Conservation (phyloP, 2,113 vertebrate species). For the Cisticola juncidis region DNA sequence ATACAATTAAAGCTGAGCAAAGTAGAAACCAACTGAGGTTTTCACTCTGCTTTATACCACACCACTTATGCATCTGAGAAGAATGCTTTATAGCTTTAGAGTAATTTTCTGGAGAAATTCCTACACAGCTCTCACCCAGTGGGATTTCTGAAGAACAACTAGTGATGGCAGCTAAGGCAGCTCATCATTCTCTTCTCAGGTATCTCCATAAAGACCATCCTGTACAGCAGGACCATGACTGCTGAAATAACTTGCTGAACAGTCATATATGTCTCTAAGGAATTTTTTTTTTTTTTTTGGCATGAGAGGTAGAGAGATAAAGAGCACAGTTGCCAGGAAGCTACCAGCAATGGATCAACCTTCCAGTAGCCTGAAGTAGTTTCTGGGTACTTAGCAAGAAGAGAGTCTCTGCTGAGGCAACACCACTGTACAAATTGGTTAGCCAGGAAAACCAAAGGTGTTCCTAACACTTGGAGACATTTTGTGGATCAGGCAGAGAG, state of each 20-base stretch:
- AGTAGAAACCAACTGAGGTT: not conserved
- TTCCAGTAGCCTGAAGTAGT: not conserved
- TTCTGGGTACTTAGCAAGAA: not conserved
- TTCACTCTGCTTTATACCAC: not conserved
- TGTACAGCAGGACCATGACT: not conserved
- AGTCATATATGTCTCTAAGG: not conserved
- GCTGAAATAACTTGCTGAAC: not conserved
- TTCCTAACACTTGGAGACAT: not conserved
- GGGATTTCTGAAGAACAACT: not conserved
- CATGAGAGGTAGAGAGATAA: not conserved
- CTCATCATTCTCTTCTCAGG: not conserved
- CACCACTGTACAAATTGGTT: not conserved
- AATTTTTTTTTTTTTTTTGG: not conserved
- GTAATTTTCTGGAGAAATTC: not conserved
- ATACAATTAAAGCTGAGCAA: not conserved
- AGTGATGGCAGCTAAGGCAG: not conserved
- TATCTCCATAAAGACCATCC: not conserved
- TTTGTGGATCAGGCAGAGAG: not conserved
- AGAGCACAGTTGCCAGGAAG: not conserved
- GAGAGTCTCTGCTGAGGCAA: not conserved
- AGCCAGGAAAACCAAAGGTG: not conserved
- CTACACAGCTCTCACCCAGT: not conserved
- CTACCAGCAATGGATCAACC: not conserved
- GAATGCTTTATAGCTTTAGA: not conserved
- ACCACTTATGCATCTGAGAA: not conserved